Evolutionary conservation across 2,113 vertebrate genomes (phyloP), one percentile per base, ranked within the genome.

Genomic region (Burhinus bistriatus): DNA sequence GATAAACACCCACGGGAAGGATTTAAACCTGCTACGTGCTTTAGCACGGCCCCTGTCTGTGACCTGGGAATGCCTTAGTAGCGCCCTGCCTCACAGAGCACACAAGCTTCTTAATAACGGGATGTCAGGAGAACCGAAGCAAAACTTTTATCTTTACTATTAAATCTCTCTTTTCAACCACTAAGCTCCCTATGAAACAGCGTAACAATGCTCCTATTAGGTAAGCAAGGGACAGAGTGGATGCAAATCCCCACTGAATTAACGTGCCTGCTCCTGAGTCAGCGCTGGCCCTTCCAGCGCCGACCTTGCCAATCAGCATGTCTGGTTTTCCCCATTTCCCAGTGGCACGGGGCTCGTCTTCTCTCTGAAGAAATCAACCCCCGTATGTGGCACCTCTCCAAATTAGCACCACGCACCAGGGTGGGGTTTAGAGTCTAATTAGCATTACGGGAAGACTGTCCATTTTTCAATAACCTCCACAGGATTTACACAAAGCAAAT

Each of bases 141-240:
- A 89, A 92, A 97, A 98, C 95, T 97, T 97, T 96, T 96, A 82
- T 96, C 97, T 96, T 95, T 96, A 66, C 83, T 64, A 80, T 91
- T 68, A 93, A 97, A 97, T 96, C 94, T 97, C 97, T 61, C 91
- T 82, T 96, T 97, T 97, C 95, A 96, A 52, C 36, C 62, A 2
- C 71, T 95, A 97, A 97, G 95, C 96, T 97, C 95, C 88, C 89
- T 17, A 47, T 95, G 93, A 97, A 97, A 68, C 87, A 89, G 85
- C 42, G 2, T 44, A 96, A 97, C 96, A 95, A 96, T 94, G 94
- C 80, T 83, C 40, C 93, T 94, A 96, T 97, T 96, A 97, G 96
- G 93, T 83, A 96, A 97, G 94, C 96, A 92, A 90, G 91, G 96
- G 96, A 94, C 75, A 87, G 93, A 76, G 87, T 54, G 76, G 95